Base-by-base conservation (phyloP, 2,113 vertebrate genomes). In the Microcebus lehilahytsara region DNA sequence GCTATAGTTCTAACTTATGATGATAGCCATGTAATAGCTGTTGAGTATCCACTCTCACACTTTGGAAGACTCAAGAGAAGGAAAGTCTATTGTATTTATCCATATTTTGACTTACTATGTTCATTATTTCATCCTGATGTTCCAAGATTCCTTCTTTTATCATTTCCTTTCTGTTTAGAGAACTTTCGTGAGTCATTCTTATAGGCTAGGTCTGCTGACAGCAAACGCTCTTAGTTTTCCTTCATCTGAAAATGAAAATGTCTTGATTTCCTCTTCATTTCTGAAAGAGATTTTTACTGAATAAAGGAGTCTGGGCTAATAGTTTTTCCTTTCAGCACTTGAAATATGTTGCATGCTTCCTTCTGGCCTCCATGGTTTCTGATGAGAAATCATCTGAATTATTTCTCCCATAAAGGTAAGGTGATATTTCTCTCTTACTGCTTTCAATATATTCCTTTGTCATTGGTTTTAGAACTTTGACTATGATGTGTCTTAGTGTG, bases 161-260 rank as follows among this genome's bases (percentile, higher is more conserved):
- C 83, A 40, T 85, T 85, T 89, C 19, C 34, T 42, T 79, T 79
- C 77, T 90, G 67, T 71, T 89, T 62, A 22, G 58, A 89, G 27
- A 89, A 62, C 72, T 42, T 85, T 16, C 20, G 37, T 80, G 37
- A n/a, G 32, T 27, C 13, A 62, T 81, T 91, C 51, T 92, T 74
- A 62, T 40, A 85, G 64, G 60, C 20, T 86, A 19, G 3, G 7
- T 86, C 72, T 74, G 49, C 75, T 81, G 51, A 60, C 40, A 64
- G 79, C 42, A 79, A 84, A 74, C 46, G 71, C 12, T 74, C 34
- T 85, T 77, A 74, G 40, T 27, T 89, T 67, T 87, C 17, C 64
- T 89, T 89, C 32, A 49, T 37, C 25, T 85, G 56, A 92, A 95
- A 80, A 86, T 85, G 56, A 91, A 94, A 69, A 89, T 53, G 22